phyloP scores from a whole-genome alignment of 2,797 vertebrate genomes.

The Anableps anableps region DNA sequence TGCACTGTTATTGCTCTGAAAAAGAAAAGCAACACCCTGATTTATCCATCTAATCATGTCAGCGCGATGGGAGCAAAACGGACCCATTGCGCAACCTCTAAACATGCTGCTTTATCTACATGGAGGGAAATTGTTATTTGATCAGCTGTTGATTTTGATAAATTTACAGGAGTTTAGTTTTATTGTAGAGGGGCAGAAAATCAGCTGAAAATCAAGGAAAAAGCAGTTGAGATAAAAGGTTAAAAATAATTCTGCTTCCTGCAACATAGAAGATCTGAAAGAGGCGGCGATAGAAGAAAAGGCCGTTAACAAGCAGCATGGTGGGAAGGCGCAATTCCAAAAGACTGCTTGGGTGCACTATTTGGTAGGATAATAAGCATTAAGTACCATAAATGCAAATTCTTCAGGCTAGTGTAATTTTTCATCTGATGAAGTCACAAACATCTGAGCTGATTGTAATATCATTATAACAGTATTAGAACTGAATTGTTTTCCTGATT shows the following conservation, averaged over 20 bases:
- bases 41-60: neutral
- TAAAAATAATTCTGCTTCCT: too few relatives aligned
- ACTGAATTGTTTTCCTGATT: neutral
- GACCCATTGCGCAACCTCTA: neutral
- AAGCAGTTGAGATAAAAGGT: neutral
- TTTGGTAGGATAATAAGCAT: neutral
- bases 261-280: too few relatives aligned
- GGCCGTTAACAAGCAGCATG: too few relatives aligned
- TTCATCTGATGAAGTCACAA: neutral
- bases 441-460: neutral
- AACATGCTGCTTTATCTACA: neutral
- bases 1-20: conserved; percentile 72
- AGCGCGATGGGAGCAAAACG: neutral
- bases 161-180: neutral
- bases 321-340: neutral
- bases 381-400: neutral
- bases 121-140: neutral
- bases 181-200: neutral
- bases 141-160: neutral
- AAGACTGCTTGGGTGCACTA: neutral
- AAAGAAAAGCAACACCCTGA: neutral
- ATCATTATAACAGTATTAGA: neutral
- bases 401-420: neutral
- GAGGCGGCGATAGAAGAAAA: too few relatives aligned
- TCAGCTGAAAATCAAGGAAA: too few relatives aligned